Evolutionary conservation across 2,113 vertebrate genomes (phyloP).

Genomic region (Paramormyrops kingsleyae): DNA sequence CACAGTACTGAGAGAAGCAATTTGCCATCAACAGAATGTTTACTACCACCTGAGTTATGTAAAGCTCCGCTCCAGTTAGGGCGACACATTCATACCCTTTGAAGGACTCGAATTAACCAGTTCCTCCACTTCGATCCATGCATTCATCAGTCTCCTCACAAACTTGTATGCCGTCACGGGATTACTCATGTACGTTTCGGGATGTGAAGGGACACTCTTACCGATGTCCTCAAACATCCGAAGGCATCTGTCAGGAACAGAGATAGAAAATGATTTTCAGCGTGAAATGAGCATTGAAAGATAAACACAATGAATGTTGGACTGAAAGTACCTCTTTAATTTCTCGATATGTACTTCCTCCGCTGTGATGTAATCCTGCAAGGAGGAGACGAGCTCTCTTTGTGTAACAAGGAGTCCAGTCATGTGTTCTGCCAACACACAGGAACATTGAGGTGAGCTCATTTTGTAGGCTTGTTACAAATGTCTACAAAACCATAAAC

Average conservation of each 20-base stretch:
- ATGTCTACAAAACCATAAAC: background rate
- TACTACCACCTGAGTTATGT: background rate
- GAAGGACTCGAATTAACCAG: background rate
- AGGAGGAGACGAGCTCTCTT: constrained; percentile 17
- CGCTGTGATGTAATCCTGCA: constrained; percentile 19
- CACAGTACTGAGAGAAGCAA: background rate
- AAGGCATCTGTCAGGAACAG: constrained; percentile 12
- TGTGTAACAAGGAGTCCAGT: constrained; percentile 23
- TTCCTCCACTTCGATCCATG: background rate
- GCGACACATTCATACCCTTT: background rate
- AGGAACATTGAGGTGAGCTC: background rate
- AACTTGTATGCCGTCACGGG: constrained; percentile 34
- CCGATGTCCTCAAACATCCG: background rate
- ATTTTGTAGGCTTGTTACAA: background rate
- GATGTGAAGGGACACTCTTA: constrained; percentile 12
- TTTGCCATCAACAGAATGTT: background rate
- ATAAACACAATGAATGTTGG: background rate
- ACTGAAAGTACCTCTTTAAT: constrained; percentile 22
- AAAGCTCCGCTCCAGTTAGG: background rate
- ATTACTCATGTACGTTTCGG: constrained; percentile 29
- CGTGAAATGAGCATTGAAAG: background rate
- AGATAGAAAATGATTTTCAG: background rate
- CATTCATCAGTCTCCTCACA: constrained; percentile 24
- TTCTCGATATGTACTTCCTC: constrained; percentile 11
- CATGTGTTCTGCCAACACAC: constrained; percentile 31